Evolutionary conservation across 2,797 vertebrate genomes (phyloP), one percentile per base, ranked within the genome.

Genomic region (Phrynocephalus forsythii): DNA sequence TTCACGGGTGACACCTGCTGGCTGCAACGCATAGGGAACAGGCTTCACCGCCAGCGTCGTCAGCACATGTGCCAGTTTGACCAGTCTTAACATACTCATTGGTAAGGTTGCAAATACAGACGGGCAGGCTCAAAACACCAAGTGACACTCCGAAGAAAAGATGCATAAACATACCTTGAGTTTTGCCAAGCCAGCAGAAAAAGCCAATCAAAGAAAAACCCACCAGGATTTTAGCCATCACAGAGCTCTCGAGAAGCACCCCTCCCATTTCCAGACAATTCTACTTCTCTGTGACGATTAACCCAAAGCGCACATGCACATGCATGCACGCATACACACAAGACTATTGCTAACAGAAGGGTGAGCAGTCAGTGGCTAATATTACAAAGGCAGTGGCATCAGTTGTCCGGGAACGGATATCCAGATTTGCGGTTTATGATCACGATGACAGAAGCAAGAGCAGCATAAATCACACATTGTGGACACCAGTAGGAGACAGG

Each of bases 1-100:
- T 50, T 71, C 89, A 9, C 1, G 85, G 90, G 28, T 66, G 95
- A 95, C 95, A 95, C 75, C 95, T 95, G 92, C 88, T 84, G 95
- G 95, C 86, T 2, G 82, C 86, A 5, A 1, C 20, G 5, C 16
- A 18, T 18, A 63, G 60, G 15, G 20, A 63, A 63, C 16, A 50
- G 52, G 4, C 1, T 16, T 48, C 63, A 52, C 2, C 5, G 9
- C 38, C 38, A 44, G 38, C 38, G 38, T 44, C 38, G 38, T 44
- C 38, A 44, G 38, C 38, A 44, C 38, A 16, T 16, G 28, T 18
- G 52, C 69, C n/a, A 71, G 18, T 52, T 30, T 20, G 67, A 24
- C 52, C 56, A 16, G 10, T 24, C 11, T 44, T 77, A 77, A 38
- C 16, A 38, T 73, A 28, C 11, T 60, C 15, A 28, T 48, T 30